Evolutionary conservation across 2,888 invertebrate species (phyloP).

Genomic region (Pachycephus smyrnensis): DNA sequence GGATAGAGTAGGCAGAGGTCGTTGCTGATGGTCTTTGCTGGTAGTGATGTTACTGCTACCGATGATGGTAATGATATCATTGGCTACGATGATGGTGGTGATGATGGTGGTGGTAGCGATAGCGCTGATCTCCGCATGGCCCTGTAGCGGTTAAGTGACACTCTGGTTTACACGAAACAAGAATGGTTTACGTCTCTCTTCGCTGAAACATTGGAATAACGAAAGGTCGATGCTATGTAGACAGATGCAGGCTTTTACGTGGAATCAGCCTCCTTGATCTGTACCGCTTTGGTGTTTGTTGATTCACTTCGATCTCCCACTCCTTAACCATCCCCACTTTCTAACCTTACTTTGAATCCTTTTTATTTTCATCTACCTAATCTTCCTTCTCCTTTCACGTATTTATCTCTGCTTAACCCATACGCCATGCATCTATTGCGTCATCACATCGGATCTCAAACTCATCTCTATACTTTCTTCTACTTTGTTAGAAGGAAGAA

Average conservation of each 20-base stretch:
- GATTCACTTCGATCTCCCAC: background rate
- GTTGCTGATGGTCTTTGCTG: background rate
- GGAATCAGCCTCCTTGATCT: constrained; percentile 8
- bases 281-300: background rate
- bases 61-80: background rate
- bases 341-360: background rate
- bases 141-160: constrained; percentile 20
- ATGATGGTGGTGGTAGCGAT: background rate
- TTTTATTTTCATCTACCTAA: background rate
- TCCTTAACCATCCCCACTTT: background rate
- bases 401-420: background rate
- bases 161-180: constrained; percentile 20
- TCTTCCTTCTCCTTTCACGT: background rate
- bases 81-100: background rate
- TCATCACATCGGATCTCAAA: background rate
- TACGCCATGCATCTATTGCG: background rate
- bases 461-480: background rate
- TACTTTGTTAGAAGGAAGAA: background rate
- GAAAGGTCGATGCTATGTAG: background rate
- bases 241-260: background rate
- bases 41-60: background rate
- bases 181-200: constrained; percentile 7
- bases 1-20: background rate
- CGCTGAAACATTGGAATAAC: constrained; percentile 5
- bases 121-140: background rate